Conservation (phyloP, 2,113 vertebrate species). For the Gracilinanus agilis region DNA sequence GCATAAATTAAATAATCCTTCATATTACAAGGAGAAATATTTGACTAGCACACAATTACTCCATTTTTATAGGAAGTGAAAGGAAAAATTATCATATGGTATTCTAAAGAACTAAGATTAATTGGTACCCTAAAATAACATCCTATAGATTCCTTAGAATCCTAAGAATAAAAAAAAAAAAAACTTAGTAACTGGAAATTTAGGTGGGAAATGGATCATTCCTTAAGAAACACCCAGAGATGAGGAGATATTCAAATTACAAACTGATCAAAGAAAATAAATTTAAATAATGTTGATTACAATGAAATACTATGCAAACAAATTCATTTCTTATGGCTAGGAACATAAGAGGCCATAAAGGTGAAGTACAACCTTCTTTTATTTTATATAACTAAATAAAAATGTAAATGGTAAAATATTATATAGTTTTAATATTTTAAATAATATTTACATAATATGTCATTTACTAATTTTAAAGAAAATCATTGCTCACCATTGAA, state of each 20-base stretch:
- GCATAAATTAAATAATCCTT: neutral
- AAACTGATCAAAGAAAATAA: neutral
- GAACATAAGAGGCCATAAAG: neutral
- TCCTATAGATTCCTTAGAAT: neutral
- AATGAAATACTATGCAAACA: neutral
- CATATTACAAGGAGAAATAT: neutral
- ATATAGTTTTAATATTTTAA: neutral
- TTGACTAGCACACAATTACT: neutral
- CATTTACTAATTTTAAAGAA: neutral
- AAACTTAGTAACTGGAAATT: neutral
- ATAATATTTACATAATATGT: neutral
- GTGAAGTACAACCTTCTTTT: neutral
- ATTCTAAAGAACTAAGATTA: neutral
- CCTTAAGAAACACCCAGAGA: neutral
- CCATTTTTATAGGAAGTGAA: neutral
- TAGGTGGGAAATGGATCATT: neutral
- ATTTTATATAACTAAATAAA: neutral
- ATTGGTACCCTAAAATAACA: neutral
- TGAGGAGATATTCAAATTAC: neutral
- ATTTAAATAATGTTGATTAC: neutral
- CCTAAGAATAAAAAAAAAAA: neutral
- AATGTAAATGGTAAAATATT: neutral
- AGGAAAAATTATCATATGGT: neutral
- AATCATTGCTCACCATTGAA: neutral
- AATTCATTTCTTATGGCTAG: neutral